Evolutionary conservation across 2,113 vertebrate genomes (phyloP), one percentile per base, ranked within the genome.

Genomic region (Ctenodactylus gundi): DNA sequence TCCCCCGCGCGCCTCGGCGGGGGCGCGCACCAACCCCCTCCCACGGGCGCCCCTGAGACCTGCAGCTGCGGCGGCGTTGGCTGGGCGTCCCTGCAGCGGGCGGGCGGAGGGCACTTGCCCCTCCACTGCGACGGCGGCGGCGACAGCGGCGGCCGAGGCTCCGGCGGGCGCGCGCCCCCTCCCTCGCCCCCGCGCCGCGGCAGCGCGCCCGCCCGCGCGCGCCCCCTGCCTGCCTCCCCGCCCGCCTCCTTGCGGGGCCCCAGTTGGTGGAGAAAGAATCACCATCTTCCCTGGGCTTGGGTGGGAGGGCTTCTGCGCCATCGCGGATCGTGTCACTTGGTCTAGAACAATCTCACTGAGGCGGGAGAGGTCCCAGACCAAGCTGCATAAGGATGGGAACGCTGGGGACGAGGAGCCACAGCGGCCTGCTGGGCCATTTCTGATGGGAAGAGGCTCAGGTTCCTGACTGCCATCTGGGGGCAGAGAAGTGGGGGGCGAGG

Each of bases 161-260:
- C 85, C 18, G 27, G 87, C 80, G 90, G 85, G 34, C 93, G 93
- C 96, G 84, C 88, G 92, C 94, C 96, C 88, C 83, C 84, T 21
- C 88, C 68, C 49, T 72, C 88, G 77, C 96, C 97, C 91, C 94
- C 95, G 94, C 82, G 78, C 87, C 89, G 83, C 94, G 94, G 88
- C 77, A 41, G 64, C 94, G 94, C 83, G 94, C 96, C 96, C 94
- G 91, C 93, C 88, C 85, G 96, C 96, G 94, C 94, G 88, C 96
- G 92, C 95, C 92, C 91, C 95, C 90, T 88, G 85, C 95, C 88
- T 85, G 86, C 96, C 94, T 96, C 84, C 86, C 12, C 31, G 93
- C 81, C 80, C 31, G 95, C 95, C 91, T 90, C 73, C 39, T 83
- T 46, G 93, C 90, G 39, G 46, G 85, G 93, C 72, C 94, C 85